Evolutionary conservation across 2,888 invertebrate genomes (phyloP), one percentile per base, ranked within the genome.

Genomic region (Dimorphilus gyrociliatus): DNA sequence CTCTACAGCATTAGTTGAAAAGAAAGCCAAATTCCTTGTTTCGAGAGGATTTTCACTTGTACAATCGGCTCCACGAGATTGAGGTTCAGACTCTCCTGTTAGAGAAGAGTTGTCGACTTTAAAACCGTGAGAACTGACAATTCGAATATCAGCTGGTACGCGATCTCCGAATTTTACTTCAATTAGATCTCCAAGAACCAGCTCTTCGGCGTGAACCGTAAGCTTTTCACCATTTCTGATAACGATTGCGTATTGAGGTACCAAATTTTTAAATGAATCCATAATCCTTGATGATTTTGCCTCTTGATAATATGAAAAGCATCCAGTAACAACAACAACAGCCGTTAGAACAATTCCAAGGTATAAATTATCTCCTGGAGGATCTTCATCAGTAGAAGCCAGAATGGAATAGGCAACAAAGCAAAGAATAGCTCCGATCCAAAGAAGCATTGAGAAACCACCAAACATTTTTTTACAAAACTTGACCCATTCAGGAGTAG

Each of bases 111-210:
- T 75, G 52, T 76, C 75, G 45, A 68, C 65, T 72, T 97, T 99
- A 69, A 97, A 92, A 53, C 82, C 82, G 62, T 86, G 80, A 24
- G 86, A 75, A 63, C 81, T 79, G 60, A 97, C 79, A 56, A 99
- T 76, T 51, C 97, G 77, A 56, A 97, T 74, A 66, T 97, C 97
- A 52, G 97, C 97, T 27, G 97, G 97, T 51, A 97, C 82, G 51
- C 94, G 74, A 68, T 97, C 94, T 54, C 97, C 94, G 65, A 94
- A 94, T 69, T 94, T 94, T 38, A 97, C 88, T 65, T 94, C 92
- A 55, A 94, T 86, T 46, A 97, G 78, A 66, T 97, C 97, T 42
- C 97, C 94, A 50, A 92, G 72, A 35, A 90, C 90, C 48, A 97
- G 70, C 57, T 92, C 90, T 45, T 69, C 67, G 19, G 69, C 66